Conservation (phyloP, 1,140 invertebrate genomes). For the Oscheius sp. region DNA sequence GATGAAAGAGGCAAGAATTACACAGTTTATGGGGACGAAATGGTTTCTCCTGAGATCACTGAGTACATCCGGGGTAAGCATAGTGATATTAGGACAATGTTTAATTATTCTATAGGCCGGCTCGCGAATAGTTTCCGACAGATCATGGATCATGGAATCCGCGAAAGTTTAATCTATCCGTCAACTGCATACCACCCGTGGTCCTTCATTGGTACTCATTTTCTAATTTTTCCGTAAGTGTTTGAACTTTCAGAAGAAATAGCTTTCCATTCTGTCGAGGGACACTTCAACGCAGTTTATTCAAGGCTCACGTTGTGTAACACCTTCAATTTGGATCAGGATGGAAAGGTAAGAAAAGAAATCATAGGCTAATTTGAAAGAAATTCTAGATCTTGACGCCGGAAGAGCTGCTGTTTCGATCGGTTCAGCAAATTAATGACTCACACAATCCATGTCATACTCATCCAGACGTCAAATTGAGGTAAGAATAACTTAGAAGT, state of each 20-base stretch:
- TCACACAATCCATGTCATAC: conserved; percentile 90
- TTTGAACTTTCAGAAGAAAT: conserved; percentile 64
- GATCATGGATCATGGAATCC: conserved; percentile 92
- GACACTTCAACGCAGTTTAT: conserved; percentile 96
- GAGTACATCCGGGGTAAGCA: conserved; percentile 86
- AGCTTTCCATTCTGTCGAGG: conserved; percentile 88
- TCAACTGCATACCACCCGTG: conserved; percentile 88
- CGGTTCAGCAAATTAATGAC: conserved; percentile 89
- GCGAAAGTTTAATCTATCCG: conserved; percentile 73
- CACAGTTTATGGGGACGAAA: conserved; percentile 91
- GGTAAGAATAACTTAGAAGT: conserved; percentile 66
- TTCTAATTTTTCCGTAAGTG: background rate
- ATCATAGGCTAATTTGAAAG: background rate
- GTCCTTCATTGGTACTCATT: conserved; percentile 83
- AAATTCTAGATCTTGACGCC: conserved; percentile 79
- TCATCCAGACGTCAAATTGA: conserved; percentile 95
- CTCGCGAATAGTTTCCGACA: conserved; percentile 89
- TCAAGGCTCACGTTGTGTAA: conserved; percentile 93
- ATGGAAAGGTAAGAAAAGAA: conserved; percentile 77
- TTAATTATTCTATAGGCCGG: background rate
- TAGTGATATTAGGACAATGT: too few species aligned
- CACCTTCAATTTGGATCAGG: conserved; percentile 93
- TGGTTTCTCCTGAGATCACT: conserved; percentile 85
- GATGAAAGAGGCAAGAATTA: conserved; percentile 94
- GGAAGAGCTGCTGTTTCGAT: conserved; percentile 78